Percentiles rank a stretch among this genome's conserved stretches.
phyloP scores from a whole-genome alignment of 2,888 invertebrate species.

The Meta bourneti region DNA sequence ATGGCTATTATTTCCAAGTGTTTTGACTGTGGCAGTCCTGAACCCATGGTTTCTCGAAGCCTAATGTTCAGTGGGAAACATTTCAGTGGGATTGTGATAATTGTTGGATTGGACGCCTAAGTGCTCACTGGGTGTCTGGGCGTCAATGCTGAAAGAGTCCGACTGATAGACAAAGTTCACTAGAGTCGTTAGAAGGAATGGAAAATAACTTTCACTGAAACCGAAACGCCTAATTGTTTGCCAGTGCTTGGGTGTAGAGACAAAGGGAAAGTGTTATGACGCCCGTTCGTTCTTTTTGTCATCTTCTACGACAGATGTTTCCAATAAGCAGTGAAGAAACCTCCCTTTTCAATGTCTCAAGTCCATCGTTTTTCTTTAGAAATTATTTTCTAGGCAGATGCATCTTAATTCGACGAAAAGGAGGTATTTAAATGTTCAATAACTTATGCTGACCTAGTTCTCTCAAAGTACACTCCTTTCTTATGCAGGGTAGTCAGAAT shows the following conservation, averaged over 20 bases:
- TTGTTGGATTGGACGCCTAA: neutral
- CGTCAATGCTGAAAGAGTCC: neutral
- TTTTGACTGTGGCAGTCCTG: too few relatives aligned
- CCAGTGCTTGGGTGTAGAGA: neutral
- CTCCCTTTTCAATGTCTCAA: too few relatives aligned
- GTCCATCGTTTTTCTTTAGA: too few relatives aligned
- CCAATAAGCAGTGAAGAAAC: too few relatives aligned
- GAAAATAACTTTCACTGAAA: neutral
- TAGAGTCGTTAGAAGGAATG: neutral
- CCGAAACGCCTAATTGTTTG: neutral
- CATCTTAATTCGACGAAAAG: neutral
- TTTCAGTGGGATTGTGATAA: neutral
- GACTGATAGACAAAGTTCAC: neutral
- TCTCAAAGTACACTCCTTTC: neutral
- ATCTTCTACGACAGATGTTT: neutral
- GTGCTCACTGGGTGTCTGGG: neutral
- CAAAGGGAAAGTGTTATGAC: neutral
- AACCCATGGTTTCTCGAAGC: too few relatives aligned
- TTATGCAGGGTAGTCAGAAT: too few relatives aligned
- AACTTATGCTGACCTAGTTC: neutral
- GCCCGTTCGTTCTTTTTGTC: neutral
- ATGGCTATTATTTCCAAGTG: too few relatives aligned
- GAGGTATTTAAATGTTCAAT: neutral
- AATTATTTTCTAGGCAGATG: neutral
- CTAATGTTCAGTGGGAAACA: too few relatives aligned